A percentile compares a stretch with the other conserved stretches of the same genome.
These are phyloP conservation scores for Caenorhabditis wallacei DNA, from an alignment of 2,888 invertebrate species.

Conservation along the genomic window DNA sequence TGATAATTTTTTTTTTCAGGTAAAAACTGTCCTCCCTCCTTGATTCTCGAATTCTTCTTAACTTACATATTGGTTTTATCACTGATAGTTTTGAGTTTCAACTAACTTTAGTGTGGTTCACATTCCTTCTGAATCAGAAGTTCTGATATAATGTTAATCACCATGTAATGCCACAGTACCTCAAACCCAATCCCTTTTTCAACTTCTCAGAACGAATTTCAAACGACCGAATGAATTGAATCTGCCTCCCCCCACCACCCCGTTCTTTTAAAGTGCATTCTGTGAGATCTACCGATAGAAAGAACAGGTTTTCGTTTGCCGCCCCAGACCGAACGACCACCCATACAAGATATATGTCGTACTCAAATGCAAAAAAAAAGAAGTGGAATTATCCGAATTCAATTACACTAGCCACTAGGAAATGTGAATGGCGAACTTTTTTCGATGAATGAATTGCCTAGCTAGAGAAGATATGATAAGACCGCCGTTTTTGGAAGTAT, in stretches of 20 bases:
- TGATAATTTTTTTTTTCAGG: no score
- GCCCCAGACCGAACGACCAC: constrained; percentile 16
- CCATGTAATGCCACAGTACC: no score
- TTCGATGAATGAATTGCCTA: constrained; percentile 5
- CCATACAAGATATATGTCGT: constrained; percentile 13
- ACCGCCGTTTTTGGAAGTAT: constrained; percentile 6
- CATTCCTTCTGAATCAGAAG: no score
- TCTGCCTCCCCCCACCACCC: no score
- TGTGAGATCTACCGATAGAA: not conserved
- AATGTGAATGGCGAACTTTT: constrained; percentile 3
- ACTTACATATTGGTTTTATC: no score
- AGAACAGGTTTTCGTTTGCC: constrained; percentile 15
- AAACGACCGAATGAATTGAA: no score
- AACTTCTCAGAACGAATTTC: not conserved
- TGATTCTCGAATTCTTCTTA: no score
- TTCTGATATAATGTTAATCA: no score
- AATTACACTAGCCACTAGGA: not conserved
- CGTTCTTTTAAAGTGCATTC: constrained; percentile 27
- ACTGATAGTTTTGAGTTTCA: no score
- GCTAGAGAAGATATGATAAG: constrained; percentile 16
- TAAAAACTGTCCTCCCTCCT: no score
- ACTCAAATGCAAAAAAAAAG: constrained; percentile 5
- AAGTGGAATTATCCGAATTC: constrained; percentile 5
- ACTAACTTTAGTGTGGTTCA: no score
- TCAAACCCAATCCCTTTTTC: not conserved